Conservation (phyloP, 2,888 invertebrate genomes). For the Aricia artaxerxes region DNA sequence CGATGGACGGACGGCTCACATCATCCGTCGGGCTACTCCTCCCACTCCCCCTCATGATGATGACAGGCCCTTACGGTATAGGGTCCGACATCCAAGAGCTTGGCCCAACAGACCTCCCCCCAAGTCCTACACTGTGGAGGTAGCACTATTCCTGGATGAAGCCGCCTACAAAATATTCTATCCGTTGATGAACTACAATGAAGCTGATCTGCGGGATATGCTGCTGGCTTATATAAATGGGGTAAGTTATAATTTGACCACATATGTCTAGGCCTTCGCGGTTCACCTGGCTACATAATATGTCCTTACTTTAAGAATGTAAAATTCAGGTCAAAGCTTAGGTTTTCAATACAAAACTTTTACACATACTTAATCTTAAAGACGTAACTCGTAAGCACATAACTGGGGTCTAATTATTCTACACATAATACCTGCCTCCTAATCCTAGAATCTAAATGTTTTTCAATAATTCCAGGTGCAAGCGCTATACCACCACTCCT, state of each 20-base stretch:
- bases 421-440: too few species aligned
- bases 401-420: too few species aligned
- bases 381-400: too few species aligned
- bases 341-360: too few species aligned
- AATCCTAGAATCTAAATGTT: background rate
- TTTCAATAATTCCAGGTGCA: slow-evolving; percentile 79
- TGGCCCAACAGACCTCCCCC: slow-evolving; percentile 52
- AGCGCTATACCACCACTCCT: slow-evolving; percentile 88
- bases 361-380: too few species aligned
- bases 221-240: slow-evolving; percentile 89
- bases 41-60: slow-evolving; percentile 69
- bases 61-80: slow-evolving; percentile 58
- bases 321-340: too few species aligned
- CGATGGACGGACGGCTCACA: slow-evolving; percentile 73
- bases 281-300: too few species aligned
- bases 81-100: slow-evolving; percentile 55
- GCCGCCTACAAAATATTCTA: slow-evolving; percentile 86
- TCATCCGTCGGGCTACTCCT: slow-evolving; percentile 79
- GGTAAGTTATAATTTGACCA: slow-evolving; percentile 62
- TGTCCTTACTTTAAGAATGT: too few species aligned
- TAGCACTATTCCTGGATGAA: slow-evolving; percentile 88
- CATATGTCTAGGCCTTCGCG: too few species aligned
- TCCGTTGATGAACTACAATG: slow-evolving; percentile 84
- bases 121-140: slow-evolving; percentile 82
- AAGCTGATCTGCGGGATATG: slow-evolving; percentile 85